These are phyloP conservation scores for Drosophila baimaii DNA, from an alignment of 1,140 invertebrate genomes.

Conservation along the genomic window DNA sequence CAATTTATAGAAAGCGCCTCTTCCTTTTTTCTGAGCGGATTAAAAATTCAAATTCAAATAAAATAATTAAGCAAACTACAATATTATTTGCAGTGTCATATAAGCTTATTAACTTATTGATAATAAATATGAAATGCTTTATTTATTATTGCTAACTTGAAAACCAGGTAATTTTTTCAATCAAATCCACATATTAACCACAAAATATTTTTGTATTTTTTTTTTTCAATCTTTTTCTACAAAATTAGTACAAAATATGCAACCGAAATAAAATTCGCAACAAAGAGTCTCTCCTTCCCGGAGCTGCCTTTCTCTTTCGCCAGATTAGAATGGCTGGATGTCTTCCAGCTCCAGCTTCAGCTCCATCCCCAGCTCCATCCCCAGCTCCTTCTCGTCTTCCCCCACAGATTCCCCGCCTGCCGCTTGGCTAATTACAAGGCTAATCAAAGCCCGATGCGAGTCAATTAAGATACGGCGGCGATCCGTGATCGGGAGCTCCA, in stretches of 20 bases:
- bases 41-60: too few species aligned
- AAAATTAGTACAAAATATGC: constrained; percentile 10
- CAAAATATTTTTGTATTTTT: too few species aligned
- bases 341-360: neutral
- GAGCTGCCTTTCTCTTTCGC: constrained; percentile 17
- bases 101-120: too few species aligned
- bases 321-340: constrained; percentile 10
- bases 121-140: too few species aligned
- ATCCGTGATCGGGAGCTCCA: constrained; percentile 34
- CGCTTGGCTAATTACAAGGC: constrained; percentile 32
- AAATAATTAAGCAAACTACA: too few species aligned
- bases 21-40: too few species aligned
- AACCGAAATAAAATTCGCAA: constrained; percentile 11
- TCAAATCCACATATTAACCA: neutral
- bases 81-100: too few species aligned
- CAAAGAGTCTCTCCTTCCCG: neutral
- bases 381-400: neutral
- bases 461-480: constrained; percentile 41
- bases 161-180: neutral
- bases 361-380: neutral
- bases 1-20: too few species aligned
- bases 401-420: neutral
- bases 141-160: neutral
- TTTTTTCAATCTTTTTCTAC: neutral
- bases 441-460: constrained; percentile 48